Percentiles rank a stretch among this genome's conserved stretches.
These are phyloP conservation scores for Wiebesia pumilae DNA, from an alignment of 1,140 invertebrate species.

Conservation along the genomic window DNA sequence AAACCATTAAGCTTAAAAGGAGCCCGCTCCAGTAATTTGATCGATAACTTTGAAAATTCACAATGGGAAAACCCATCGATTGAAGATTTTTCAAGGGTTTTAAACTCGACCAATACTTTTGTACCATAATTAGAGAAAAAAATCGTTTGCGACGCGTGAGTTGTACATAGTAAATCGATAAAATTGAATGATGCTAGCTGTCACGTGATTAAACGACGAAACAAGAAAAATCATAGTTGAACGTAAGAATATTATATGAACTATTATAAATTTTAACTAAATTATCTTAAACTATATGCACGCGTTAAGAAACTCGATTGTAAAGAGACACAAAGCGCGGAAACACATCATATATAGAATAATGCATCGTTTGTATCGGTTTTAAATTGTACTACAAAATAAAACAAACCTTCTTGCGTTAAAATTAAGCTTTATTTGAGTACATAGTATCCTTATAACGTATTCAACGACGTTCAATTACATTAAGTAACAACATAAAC, in stretches of 20 bases:
- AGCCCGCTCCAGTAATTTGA: background rate
- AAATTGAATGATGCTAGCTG: conserved; percentile 12
- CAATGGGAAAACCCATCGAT: conserved; percentile 6
- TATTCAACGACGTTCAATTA: conserved; percentile 47
- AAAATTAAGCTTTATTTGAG: conserved; percentile 40
- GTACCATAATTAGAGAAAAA: conserved; percentile 41
- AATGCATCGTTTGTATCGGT: conserved; percentile 59
- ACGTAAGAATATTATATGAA: conserved; percentile 31
- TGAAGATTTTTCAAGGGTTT: background rate
- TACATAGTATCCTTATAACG: conserved; percentile 21
- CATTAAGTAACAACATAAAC: conserved; percentile 53
- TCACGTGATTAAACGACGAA: background rate
- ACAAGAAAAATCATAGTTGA: conserved; percentile 35
- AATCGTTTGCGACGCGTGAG: conserved; percentile 27
- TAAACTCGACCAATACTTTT: conserved; percentile 50
- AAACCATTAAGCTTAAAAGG: conserved; percentile 3
- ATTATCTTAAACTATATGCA: conserved; percentile 38
- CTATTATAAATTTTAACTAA: conserved; percentile 42
- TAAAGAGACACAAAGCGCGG: conserved; percentile 41
- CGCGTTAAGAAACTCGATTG: conserved; percentile 42
- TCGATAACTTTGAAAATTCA: background rate
- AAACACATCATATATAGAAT: conserved; percentile 35
- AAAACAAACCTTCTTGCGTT: conserved; percentile 44
- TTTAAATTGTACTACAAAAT: conserved; percentile 52
- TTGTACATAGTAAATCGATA: conserved; percentile 45